A percentile compares a stretch with the other conserved stretches of the same genome.
Evolutionary conservation across 2,888 invertebrate genomes (phyloP).

Genomic region (Trachelus iudaicus): DNA sequence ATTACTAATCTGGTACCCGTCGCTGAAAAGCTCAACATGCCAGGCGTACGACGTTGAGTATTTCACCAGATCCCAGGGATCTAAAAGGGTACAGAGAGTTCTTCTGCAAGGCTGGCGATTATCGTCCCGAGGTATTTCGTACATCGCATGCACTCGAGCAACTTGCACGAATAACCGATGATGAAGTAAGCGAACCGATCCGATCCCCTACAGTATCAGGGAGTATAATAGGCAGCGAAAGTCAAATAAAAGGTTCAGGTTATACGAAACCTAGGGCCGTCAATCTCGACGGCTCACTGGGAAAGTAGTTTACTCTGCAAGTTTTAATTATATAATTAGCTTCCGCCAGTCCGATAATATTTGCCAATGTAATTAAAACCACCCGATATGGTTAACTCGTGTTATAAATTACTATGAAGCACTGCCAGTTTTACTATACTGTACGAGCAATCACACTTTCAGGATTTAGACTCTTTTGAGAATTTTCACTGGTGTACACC

Average conservation of each 20-base stretch:
- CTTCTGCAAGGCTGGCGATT: neutral
- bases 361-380: constrained; percentile 52
- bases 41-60: neutral
- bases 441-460: too few relatives aligned
- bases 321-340: constrained; percentile 59
- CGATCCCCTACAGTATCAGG: neutral
- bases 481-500: neutral
- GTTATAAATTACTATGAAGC: neutral
- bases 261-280: neutral
- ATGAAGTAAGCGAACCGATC: neutral
- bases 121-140: neutral
- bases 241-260: neutral
- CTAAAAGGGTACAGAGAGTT: neutral
- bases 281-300: neutral
- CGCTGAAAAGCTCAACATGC: neutral
- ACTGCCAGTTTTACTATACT: neutral
- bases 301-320: constrained; percentile 50
- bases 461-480: too few relatives aligned
- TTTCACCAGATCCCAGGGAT: neutral
- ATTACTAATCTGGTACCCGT: neutral
- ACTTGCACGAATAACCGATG: neutral
- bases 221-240: neutral
- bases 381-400: neutral
- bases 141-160: neutral
- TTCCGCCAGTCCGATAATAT: constrained; percentile 54